phyloP scores from a whole-genome alignment of 2,797 vertebrate species.

The Sebastes matsubarae region DNA sequence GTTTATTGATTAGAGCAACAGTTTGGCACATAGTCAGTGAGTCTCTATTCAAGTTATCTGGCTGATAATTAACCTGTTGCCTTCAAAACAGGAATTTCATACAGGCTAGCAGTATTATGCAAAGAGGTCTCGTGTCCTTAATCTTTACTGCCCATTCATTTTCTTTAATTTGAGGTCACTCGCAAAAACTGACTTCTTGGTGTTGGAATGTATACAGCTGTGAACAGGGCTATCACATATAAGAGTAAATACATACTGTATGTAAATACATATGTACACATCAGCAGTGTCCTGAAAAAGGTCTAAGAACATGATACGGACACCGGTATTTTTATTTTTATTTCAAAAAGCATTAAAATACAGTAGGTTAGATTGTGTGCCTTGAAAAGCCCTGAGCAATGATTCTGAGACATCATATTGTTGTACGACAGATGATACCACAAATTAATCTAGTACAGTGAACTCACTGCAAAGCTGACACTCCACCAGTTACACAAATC shows the following conservation, averaged over 20 bases:
- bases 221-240: background rate
- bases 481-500: too few relatives aligned
- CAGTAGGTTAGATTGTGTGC: too few relatives aligned
- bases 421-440: too few relatives aligned
- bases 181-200: conserved; percentile 1
- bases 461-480: too few relatives aligned
- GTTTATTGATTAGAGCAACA: background rate
- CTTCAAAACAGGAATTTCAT: background rate
- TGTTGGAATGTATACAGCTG: conserved; percentile 25
- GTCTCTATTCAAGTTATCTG: background rate
- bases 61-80: background rate
- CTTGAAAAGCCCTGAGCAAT: too few relatives aligned
- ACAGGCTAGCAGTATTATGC: background rate
- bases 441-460: too few relatives aligned
- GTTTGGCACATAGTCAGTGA: background rate
- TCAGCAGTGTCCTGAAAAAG: background rate
- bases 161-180: conserved; percentile 6
- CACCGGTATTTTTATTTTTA: fast-evolving
- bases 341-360: too few relatives aligned
- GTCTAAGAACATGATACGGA: background rate
- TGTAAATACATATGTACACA: background rate
- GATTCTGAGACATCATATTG: too few relatives aligned
- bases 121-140: background rate
- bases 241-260: background rate
- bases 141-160: background rate